These are phyloP conservation scores for Fundulus diaphanus DNA, from an alignment of 2,797 vertebrate species.

Conservation along the genomic window DNA sequence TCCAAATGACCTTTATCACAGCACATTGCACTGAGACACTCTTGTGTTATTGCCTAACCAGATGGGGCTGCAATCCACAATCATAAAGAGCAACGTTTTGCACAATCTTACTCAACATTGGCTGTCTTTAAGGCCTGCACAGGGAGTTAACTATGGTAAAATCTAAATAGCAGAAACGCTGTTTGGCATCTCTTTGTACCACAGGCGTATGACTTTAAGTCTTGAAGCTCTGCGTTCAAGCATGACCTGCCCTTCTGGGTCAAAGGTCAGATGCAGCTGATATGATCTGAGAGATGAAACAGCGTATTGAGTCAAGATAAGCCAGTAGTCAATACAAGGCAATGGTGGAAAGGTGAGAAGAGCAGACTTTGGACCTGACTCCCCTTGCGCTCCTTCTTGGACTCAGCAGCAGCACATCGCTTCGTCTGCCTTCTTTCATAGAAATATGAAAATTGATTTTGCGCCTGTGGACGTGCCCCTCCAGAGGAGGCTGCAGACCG, in stretches of 20 bases:
- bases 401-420: constrained; percentile 13
- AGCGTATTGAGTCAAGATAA: constrained; percentile 70
- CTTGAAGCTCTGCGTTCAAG: background rate
- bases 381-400: constrained; percentile 23
- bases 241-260: constrained; percentile 37
- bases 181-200: background rate
- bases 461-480: constrained; percentile 82
- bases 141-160: background rate
- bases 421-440: background rate
- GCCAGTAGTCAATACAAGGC: constrained; percentile 25
- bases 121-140: background rate
- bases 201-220: background rate
- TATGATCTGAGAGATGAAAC: constrained; percentile 53
- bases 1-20: constrained; percentile 8
- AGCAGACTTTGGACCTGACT: constrained; percentile 80
- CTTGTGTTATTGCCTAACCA: constrained; percentile 32
- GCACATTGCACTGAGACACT: constrained; percentile 3
- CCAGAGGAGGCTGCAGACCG: constrained; percentile 87
- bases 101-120: background rate
- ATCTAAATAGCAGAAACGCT: background rate
- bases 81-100: background rate
- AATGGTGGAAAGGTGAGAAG: constrained; percentile 32
- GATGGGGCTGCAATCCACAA: constrained; percentile 18
- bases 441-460: constrained; percentile 87
- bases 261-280: constrained; percentile 67